phyloP scores from a whole-genome alignment of 2,888 invertebrate species.

The Drosophila falleni region DNA sequence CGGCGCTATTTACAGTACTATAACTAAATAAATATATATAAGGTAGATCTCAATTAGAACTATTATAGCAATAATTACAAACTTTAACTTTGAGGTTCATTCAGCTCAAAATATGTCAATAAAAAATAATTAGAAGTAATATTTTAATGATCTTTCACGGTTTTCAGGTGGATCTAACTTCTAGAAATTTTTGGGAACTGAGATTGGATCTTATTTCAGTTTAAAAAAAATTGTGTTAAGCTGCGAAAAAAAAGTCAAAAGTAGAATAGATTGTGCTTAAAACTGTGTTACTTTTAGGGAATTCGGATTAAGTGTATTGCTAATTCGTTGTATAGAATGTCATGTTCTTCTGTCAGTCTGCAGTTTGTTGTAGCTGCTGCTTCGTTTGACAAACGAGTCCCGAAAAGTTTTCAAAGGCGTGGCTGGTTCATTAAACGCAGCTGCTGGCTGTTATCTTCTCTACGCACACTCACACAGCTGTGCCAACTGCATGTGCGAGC shows the following conservation, averaged over 20 bases:
- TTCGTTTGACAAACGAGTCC: constrained; percentile 58
- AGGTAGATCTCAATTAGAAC: background rate
- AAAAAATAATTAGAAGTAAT: background rate
- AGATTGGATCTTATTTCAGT: no score
- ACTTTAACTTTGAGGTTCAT: background rate
- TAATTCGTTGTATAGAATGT: constrained; percentile 10
- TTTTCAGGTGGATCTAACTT: background rate
- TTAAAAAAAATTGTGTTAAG: background rate
- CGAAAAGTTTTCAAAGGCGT: constrained; percentile 66
- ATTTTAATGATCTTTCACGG: background rate
- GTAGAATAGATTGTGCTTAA: background rate
- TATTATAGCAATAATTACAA: background rate
- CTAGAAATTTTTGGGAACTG: background rate
- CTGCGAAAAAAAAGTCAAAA: background rate
- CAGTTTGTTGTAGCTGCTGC: constrained; percentile 28
- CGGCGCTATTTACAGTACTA: constrained; percentile 39
- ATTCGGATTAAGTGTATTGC: constrained; percentile 14
- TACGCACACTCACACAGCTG: constrained; percentile 35
- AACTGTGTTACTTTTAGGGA: background rate
- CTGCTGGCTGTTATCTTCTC: constrained; percentile 72
- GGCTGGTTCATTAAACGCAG: constrained; percentile 80
- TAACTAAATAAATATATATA: constrained; percentile 4
- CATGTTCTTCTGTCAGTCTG: constrained; percentile 22
- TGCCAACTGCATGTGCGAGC: constrained; percentile 28
- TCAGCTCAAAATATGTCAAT: background rate